Conservation (phyloP, 2,113 vertebrate species). For the Actinemys pallida region DNA sequence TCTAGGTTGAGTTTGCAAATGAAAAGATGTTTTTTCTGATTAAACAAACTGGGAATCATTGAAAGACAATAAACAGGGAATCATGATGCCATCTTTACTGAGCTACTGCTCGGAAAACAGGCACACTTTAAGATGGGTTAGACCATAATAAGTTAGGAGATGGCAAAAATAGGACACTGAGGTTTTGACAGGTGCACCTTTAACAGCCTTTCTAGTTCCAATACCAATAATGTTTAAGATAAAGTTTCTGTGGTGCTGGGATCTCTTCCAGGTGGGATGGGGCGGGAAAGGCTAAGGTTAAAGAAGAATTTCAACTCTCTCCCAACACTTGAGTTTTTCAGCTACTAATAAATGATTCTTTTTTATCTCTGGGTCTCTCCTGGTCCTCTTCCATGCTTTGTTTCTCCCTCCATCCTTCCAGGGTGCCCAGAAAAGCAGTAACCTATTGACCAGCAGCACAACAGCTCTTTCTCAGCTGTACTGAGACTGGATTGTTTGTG, state of each 20-base stretch:
- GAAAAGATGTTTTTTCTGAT: conserved; percentile 24
- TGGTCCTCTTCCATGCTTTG: neutral
- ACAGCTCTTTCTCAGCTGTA: neutral
- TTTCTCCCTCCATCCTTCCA: neutral
- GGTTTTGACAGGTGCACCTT: neutral
- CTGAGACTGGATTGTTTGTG: neutral
- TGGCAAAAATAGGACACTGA: neutral
- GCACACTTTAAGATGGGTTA: conserved; percentile 4
- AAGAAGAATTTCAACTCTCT: neutral
- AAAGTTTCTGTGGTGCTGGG: neutral
- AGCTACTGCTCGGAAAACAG: neutral
- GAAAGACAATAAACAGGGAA: conserved; percentile 25
- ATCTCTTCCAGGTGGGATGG: neutral
- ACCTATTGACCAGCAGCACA: neutral
- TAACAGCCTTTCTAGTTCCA: neutral
- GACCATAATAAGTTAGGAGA: neutral
- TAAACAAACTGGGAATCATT: neutral
- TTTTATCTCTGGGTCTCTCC: neutral
- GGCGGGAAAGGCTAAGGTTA: neutral
- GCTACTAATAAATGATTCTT: neutral
- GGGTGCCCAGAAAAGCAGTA: neutral
- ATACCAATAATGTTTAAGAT: neutral
- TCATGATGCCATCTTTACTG: neutral
- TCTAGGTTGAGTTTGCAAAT: conserved; percentile 32
- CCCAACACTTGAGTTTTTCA: neutral